A percentile compares a stretch with the other conserved stretches of the same genome.
These are phyloP conservation scores for Crotophaga sulcirostris DNA, from an alignment of 2,113 vertebrate genomes.

Conservation along the genomic window DNA sequence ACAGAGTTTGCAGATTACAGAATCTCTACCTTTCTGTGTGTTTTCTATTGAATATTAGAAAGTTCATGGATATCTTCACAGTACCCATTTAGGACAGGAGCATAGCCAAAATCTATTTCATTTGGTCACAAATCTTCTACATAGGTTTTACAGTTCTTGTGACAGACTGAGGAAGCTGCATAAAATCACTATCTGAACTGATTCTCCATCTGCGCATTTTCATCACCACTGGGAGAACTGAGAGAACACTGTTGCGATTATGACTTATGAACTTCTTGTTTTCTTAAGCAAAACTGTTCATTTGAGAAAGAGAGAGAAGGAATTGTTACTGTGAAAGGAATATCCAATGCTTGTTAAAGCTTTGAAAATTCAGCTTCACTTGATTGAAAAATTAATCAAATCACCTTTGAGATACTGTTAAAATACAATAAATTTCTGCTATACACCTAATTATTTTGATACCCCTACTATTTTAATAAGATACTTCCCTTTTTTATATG, in stretches of 20 bases:
- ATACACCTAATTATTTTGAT: not conserved
- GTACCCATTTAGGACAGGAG: not conserved
- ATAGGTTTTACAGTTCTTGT: slow-evolving; percentile 36
- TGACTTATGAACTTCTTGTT: not conserved
- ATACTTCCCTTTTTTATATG: not conserved
- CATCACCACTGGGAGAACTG: not conserved
- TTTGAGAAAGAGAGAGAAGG: not conserved
- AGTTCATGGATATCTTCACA: slow-evolving; percentile 1
- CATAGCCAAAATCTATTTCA: slow-evolving; percentile 23
- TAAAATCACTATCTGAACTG: not conserved
- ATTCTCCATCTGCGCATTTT: not conserved
- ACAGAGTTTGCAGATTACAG: not conserved
- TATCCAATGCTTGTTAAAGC: not conserved
- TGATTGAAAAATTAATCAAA: not conserved
- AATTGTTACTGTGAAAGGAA: not conserved
- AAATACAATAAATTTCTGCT: not conserved
- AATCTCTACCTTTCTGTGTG: not conserved
- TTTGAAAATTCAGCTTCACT: not conserved
- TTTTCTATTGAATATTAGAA: slow-evolving; percentile 20
- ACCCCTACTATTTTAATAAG: not conserved
- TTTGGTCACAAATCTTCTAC: slow-evolving; percentile 13
- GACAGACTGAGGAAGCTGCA: not conserved
- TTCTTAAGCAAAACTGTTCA: not conserved
- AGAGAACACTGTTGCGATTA: not conserved
- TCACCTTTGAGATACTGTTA: not conserved